phyloP scores from a whole-genome alignment of 1,140 invertebrate genomes.

The Theocolax elegans region DNA sequence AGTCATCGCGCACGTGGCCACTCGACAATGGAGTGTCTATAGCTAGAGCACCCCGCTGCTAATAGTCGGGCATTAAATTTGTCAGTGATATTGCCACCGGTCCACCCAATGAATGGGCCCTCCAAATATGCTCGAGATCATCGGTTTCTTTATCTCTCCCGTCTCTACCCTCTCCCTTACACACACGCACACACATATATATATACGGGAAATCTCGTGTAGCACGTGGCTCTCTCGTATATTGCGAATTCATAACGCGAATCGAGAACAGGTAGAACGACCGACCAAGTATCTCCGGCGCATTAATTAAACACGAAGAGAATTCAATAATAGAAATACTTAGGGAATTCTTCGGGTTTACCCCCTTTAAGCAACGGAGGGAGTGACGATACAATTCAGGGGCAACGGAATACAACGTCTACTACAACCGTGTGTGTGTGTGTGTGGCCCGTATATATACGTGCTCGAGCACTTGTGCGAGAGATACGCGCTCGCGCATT shows the following conservation, averaged over 20 bases:
- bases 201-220: background rate
- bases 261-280: conserved; percentile 22
- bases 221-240: too few species aligned
- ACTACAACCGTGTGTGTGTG: background rate
- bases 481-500: conserved; percentile 7
- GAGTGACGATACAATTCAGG: conserved; percentile 16
- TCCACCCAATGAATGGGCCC: conserved; percentile 52
- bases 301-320: conserved; percentile 43
- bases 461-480: conserved; percentile 27
- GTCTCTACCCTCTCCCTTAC: background rate
- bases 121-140: conserved; percentile 56
- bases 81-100: conserved; percentile 61
- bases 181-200: background rate
- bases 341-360: conserved; percentile 31
- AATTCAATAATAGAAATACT: conserved; percentile 45
- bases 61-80: conserved; percentile 66
- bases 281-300: conserved; percentile 8
- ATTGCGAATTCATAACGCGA: conserved; percentile 26
- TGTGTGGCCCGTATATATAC: conserved; percentile 6
- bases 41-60: conserved; percentile 46
- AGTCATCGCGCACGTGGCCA: conserved; percentile 62
- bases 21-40: conserved; percentile 55
- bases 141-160: background rate
- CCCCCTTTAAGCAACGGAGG: background rate
- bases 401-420: background rate